A percentile compares a stretch with the other conserved stretches of the same genome.
These are phyloP conservation scores for Stomorhina lunata DNA, from an alignment of 2,888 invertebrate genomes.

Conservation along the genomic window DNA sequence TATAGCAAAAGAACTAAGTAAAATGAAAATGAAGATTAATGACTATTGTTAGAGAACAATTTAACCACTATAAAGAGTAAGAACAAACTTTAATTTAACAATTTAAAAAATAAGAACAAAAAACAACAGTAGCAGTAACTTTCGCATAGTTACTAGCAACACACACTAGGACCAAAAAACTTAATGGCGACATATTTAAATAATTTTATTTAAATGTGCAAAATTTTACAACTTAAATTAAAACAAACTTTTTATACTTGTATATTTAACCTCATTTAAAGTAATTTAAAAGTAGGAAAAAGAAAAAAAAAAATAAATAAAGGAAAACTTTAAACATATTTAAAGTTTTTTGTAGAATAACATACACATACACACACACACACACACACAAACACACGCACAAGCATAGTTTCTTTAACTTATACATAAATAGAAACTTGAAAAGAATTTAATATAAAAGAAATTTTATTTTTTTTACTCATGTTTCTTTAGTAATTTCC, in stretches of 20 bases:
- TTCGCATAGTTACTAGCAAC: background rate
- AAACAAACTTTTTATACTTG: conserved; percentile 42
- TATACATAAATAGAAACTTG: too few species aligned
- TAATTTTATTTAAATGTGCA: background rate
- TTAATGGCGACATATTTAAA: background rate
- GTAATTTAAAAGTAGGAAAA: too few species aligned
- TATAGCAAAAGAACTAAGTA: conserved; percentile 18
- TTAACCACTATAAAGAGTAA: conserved; percentile 63
- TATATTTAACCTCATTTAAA: conserved; percentile 43
- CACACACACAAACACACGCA: background rate
- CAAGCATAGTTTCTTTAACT: background rate
- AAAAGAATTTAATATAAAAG: background rate
- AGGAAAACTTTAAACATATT: conserved; percentile 26
- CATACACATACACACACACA: background rate
- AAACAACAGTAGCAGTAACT: background rate
- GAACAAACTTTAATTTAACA: conserved; percentile 3
- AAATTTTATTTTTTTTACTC: background rate
- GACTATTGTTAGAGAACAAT: conserved; percentile 70
- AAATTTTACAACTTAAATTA: conserved; percentile 24
- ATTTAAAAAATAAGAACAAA: background rate
- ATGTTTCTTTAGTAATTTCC: conserved; percentile 11
- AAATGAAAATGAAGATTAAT: conserved; percentile 77
- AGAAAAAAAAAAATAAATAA: background rate
- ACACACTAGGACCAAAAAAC: background rate
- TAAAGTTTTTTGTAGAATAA: background rate